Conservation (phyloP, 2,888 invertebrate genomes). For the Torymus tubicola region DNA sequence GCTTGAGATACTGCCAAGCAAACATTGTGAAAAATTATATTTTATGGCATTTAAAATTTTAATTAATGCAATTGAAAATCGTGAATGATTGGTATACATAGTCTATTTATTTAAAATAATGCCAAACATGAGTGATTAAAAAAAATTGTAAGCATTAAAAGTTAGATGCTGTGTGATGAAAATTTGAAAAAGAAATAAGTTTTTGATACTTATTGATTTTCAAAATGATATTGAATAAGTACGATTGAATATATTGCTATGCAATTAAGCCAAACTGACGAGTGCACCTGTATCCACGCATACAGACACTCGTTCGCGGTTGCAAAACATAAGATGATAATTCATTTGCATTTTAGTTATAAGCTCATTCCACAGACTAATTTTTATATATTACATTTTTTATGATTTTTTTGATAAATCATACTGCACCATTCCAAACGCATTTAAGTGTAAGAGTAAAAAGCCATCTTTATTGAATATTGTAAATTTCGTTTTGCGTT, state of each 20-base stretch:
- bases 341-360: conserved; percentile 53
- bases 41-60: conserved; percentile 40
- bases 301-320: background rate
- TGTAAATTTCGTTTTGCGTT: conserved; percentile 48
- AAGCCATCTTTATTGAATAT: conserved; percentile 49
- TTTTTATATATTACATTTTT: conserved; percentile 55
- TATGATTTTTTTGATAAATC: conserved; percentile 54
- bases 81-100: conserved; percentile 8
- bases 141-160: conserved; percentile 9
- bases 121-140: conserved; percentile 46
- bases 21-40: conserved; percentile 32
- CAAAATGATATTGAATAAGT: conserved; percentile 26
- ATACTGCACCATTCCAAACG: conserved; percentile 63
- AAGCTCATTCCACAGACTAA: conserved; percentile 58
- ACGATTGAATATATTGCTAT: conserved; percentile 55
- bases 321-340: conserved; percentile 14
- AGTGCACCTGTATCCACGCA: conserved; percentile 7
- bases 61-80: conserved; percentile 34
- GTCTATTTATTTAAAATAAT: conserved; percentile 40
- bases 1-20: conserved; percentile 40
- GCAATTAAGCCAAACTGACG: conserved; percentile 53
- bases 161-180: conserved; percentile 13
- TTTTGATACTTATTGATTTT: conserved; percentile 38
- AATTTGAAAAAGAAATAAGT: conserved; percentile 4
- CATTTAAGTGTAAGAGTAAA: conserved; percentile 60